phyloP scores from a whole-genome alignment of 2,888 invertebrate species.

The Byasa hedistus region DNA sequence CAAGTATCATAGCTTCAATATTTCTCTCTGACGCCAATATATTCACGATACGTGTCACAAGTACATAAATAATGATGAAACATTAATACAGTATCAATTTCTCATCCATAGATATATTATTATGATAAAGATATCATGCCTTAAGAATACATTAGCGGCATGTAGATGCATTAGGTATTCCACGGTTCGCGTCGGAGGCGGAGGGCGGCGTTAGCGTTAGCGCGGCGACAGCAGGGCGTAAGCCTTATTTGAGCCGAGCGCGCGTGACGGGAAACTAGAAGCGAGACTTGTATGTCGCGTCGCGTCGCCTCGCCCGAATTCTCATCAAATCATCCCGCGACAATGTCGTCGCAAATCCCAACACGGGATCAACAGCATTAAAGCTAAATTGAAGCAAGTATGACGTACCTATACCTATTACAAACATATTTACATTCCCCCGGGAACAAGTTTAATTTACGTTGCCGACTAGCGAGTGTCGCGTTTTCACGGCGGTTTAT shows the following conservation, averaged over 20 bases:
- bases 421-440: constrained; percentile 30
- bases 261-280: constrained; percentile 78
- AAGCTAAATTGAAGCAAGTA: constrained; percentile 69
- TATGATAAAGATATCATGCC: constrained; percentile 34
- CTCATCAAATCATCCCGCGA: constrained; percentile 77
- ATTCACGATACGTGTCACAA: neutral
- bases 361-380: constrained; percentile 74
- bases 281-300: constrained; percentile 66
- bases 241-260: constrained; percentile 75
- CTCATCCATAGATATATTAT: constrained; percentile 25
- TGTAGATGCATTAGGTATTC: constrained; percentile 69
- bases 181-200: constrained; percentile 64
- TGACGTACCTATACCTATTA: constrained; percentile 39
- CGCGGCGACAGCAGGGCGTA: constrained; percentile 59
- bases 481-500: constrained; percentile 14
- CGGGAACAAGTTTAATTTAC: constrained; percentile 20
- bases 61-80: constrained; percentile 5
- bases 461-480: constrained; percentile 14
- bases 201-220: constrained; percentile 51
- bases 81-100: constrained; percentile 25
- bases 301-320: constrained; percentile 63
- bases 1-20: no score
- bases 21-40: neutral
- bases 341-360: constrained; percentile 75
- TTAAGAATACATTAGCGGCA: constrained; percentile 38